Evolutionary conservation across 1,140 invertebrate genomes (phyloP).

Genomic region (Diorhabda sublineata): DNA sequence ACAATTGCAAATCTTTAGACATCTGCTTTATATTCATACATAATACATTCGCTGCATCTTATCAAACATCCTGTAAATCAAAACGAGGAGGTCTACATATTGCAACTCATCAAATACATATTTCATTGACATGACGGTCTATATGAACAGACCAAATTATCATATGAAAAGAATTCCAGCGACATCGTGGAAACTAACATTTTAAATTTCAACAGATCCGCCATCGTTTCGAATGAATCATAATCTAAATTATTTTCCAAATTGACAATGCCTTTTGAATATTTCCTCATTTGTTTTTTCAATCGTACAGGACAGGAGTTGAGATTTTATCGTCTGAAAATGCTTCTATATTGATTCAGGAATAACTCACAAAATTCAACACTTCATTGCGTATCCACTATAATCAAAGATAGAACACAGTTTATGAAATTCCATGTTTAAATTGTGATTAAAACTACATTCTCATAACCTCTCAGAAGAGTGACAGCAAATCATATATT

Average conservation of each 20-base stretch:
- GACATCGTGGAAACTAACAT: neutral
- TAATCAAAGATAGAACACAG: no score
- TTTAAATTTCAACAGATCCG: neutral
- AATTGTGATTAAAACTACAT: no score
- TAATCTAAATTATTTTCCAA: conserved; percentile 1
- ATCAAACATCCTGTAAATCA: neutral
- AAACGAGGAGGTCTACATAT: neutral
- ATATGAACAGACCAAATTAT: neutral
- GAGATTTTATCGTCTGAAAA: neutral
- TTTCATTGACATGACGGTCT: conserved; percentile 1
- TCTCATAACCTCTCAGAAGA: no score
- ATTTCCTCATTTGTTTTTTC: neutral
- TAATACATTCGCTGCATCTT: neutral
- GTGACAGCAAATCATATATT: no score
- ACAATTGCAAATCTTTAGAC: no score
- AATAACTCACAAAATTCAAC: no score
- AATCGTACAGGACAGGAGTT: neutral
- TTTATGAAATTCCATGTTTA: no score
- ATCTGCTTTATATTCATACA: conserved; percentile 1
- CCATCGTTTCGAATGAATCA: neutral
- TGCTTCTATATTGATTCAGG: no score
- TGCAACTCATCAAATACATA: neutral
- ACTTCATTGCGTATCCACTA: no score
- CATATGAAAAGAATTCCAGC: conserved; percentile 1
- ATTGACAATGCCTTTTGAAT: conserved; percentile 2